Evolutionary conservation across 2,797 vertebrate species (phyloP), one percentile per base, ranked within the genome.

Genomic region (Eulemur mongoz): DNA sequence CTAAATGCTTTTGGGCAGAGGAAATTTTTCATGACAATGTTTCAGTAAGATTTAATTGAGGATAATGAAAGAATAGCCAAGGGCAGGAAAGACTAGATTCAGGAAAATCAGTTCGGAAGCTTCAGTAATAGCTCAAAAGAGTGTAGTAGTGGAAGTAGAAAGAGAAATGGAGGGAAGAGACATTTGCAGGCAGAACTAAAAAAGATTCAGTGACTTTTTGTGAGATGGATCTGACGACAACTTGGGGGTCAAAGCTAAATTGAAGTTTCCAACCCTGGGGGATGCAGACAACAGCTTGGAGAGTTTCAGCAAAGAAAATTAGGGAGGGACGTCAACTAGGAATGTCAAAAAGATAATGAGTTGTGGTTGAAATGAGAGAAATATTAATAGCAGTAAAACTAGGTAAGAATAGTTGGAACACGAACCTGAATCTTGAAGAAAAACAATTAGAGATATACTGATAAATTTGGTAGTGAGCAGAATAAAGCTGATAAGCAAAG

Each of bases 251-350:
- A 83, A 81, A 90, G 45, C 76, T 14, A 84, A n/a, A 27, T 52
- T 89, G 65, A 67, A 63, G 27, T 1, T 67, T 82, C n/a, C 70
- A 93, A 43, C 9, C 30, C 10, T 35, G 4, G 14, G 22, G 15
- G 70, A 89, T 23, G 22, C 17, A 48, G n/a, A 79, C 32, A 86
- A 78, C 7, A 40, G 30, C 27, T 67, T 75, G 35, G 57, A 59
- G 25, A 93, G 89, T 94, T 84, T 76, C 30, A 59, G 63, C 40
- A 70, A 83, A 86, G n/a, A 7, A 94, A 87, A 93, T 88, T 43
- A 88, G n/a, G 20, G 4, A 81, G 93, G 25, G 4, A 35, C 20
- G 12, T 67, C 13, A 50, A 76, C 50, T 72, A 35, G 11, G 10
- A 15, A 27, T 54, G 15, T 75, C 54, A 82, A 35, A 89, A 78